Conservation (phyloP, 2,797 vertebrate species). For the Pseudochirops corinnae region DNA sequence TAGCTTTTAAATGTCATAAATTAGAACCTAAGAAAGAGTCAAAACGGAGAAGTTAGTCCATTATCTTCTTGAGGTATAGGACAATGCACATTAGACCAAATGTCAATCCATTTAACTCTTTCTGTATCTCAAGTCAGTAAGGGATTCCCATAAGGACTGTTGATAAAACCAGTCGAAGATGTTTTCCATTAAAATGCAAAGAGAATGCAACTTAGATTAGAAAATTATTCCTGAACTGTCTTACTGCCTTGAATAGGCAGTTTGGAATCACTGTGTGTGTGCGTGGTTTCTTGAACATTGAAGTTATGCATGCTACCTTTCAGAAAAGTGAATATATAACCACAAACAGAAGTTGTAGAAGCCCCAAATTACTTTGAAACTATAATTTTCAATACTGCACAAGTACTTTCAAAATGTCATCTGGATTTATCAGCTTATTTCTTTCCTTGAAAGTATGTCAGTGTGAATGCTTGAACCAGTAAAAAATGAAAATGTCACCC, state of each 20-base stretch:
- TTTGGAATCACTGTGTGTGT: background rate
- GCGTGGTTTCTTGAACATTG: background rate
- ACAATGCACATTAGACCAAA: background rate
- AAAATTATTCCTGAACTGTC: background rate
- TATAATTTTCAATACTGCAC: slow-evolving; percentile 10
- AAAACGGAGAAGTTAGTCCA: background rate
- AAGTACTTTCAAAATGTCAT: background rate
- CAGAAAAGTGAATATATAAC: background rate
- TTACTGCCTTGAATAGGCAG: background rate
- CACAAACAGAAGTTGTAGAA: background rate
- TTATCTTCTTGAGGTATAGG: background rate
- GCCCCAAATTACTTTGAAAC: slow-evolving; percentile 9
- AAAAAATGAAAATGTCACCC: background rate
- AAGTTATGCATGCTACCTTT: background rate
- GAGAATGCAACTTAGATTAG: background rate
- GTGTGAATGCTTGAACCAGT: background rate
- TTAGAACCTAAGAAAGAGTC: background rate
- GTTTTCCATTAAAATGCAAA: background rate
- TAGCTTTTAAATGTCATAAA: background rate
- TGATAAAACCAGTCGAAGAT: background rate
- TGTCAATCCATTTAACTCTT: background rate
- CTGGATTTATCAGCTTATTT: background rate
- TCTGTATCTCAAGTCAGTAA: background rate
- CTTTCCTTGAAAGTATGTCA: background rate
- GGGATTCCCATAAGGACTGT: background rate